Evolutionary conservation across 1,140 invertebrate genomes (phyloP).

Genomic region (Acromyrmex echinatior): DNA sequence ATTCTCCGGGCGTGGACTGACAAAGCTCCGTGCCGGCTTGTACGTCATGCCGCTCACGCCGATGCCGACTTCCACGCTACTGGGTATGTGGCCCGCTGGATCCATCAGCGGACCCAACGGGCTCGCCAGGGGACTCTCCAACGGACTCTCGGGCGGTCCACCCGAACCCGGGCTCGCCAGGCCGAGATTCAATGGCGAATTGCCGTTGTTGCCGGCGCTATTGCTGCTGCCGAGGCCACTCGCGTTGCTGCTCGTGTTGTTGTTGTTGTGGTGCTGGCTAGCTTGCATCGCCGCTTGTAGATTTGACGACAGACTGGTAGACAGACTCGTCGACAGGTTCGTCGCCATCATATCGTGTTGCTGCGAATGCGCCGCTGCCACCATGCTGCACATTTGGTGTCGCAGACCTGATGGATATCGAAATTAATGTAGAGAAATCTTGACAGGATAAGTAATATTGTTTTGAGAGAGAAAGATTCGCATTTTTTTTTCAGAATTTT

Average conservation of each 20-base stretch:
- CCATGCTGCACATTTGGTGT: conserved; percentile 92
- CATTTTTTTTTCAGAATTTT: neutral
- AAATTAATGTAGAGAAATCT: conserved; percentile 1
- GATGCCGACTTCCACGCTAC: conserved; percentile 88
- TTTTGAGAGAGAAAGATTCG: neutral
- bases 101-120: conserved; percentile 85
- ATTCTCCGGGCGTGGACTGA: conserved; percentile 89
- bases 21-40: conserved; percentile 88
- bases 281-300: conserved; percentile 86
- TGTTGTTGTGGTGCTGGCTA: conserved; percentile 85
- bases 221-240: conserved; percentile 77
- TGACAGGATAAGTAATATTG: neutral
- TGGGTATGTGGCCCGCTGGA: conserved; percentile 82
- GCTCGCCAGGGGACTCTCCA: conserved; percentile 87
- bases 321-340: conserved; percentile 84
- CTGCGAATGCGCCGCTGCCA: conserved; percentile 89
- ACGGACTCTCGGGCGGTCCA: conserved; percentile 84
- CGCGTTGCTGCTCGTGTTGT: conserved; percentile 81
- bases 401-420: conserved; percentile 86
- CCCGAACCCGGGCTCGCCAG: conserved; percentile 86
- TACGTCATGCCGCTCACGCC: conserved; percentile 90
- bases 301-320: conserved; percentile 83
- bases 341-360: conserved; percentile 88
- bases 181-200: conserved; percentile 87
- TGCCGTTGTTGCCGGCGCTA: conserved; percentile 83